These are phyloP conservation scores for Opisthocomus hoazin DNA, from an alignment of 2,113 vertebrate genomes.

Conservation along the genomic window DNA sequence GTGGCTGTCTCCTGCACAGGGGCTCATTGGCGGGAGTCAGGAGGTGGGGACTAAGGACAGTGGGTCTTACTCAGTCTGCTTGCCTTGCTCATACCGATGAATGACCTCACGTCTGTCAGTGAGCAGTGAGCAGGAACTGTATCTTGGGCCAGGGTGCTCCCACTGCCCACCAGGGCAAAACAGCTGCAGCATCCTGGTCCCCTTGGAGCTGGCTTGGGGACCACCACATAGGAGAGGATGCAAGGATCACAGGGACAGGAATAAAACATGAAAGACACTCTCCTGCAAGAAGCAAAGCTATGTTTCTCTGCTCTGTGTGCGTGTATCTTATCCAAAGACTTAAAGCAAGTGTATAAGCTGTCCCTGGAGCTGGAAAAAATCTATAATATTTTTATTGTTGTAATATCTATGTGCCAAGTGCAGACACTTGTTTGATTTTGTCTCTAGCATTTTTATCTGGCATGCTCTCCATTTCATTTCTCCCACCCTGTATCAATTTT, in stretches of 20 bases:
- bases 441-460: slow-evolving; percentile 1
- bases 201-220: too few relatives aligned
- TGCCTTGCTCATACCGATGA: neutral
- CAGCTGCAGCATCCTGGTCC: neutral
- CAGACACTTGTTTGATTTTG: slow-evolving; percentile 41
- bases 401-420: neutral
- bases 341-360: slow-evolving; percentile 17
- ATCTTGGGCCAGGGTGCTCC: neutral
- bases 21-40: neutral
- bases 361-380: neutral
- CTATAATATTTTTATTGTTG: slow-evolving; percentile 25
- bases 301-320: neutral
- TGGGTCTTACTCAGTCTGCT: neutral
- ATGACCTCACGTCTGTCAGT: rapidly evolving
- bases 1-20: neutral
- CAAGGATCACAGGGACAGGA: rapidly evolving
- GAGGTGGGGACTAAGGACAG: neutral
- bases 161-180: neutral
- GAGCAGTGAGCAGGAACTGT: neutral
- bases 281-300: neutral
- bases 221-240: rapidly evolving
- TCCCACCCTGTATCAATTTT: neutral
- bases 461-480: neutral
- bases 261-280: neutral
- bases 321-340: neutral